Conservation (phyloP, 2,797 vertebrate genomes). For the Sciaenops ocellatus region DNA sequence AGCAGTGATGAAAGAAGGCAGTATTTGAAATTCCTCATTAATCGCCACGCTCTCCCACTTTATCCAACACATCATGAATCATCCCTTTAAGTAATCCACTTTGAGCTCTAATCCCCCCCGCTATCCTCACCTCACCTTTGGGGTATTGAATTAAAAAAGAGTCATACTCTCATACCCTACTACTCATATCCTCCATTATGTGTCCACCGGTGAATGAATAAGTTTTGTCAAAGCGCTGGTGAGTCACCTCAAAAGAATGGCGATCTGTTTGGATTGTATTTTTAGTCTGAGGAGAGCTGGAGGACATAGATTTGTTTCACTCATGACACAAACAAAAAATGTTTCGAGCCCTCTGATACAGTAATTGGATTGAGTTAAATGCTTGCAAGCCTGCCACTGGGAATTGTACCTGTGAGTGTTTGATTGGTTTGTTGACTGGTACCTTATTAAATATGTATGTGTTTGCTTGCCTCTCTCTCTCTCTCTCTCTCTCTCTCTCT, state of each 20-base stretch:
- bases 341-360: slow-evolving; percentile 4
- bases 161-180: slow-evolving; percentile 38
- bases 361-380: slow-evolving; percentile 35
- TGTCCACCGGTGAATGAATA: slow-evolving; percentile 60
- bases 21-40: slow-evolving; percentile 56
- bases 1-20: slow-evolving; percentile 20
- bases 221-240: slow-evolving; percentile 34
- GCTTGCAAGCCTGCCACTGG: slow-evolving; percentile 7
- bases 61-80: slow-evolving; percentile 68
- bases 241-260: slow-evolving; percentile 23
- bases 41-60: slow-evolving; percentile 55
- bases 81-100: slow-evolving; percentile 71
- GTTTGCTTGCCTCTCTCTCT: not conserved
- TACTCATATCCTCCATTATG: slow-evolving; percentile 39
- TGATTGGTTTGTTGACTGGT: slow-evolving; percentile 28
- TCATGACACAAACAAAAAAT: not conserved
- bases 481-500: not conserved
- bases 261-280: slow-evolving; percentile 35
- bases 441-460: slow-evolving; percentile 48
- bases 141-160: slow-evolving; percentile 64
- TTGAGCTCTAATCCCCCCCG: slow-evolving; percentile 65
- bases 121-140: slow-evolving; percentile 61
- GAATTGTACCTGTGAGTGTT: slow-evolving; percentile 20
- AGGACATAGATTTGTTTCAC: slow-evolving; percentile 23
- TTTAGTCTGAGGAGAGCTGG: slow-evolving; percentile 11